A percentile compares a stretch with the other conserved stretches of the same genome.
Evolutionary conservation across 1,140 invertebrate genomes (phyloP).

Genomic region (Radopholus similis): DNA sequence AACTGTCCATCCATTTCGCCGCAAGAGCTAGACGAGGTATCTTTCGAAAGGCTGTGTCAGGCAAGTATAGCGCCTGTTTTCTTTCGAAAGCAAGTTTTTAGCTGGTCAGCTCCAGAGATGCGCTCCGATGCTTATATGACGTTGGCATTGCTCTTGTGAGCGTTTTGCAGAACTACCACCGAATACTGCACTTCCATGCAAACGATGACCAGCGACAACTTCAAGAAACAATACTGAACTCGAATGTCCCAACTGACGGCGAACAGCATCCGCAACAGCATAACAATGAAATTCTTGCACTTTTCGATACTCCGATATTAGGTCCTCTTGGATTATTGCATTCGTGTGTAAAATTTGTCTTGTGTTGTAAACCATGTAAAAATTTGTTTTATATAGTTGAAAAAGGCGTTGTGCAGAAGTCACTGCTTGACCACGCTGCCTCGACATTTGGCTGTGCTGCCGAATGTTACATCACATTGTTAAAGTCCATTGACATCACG

Average conservation of each 20-base stretch:
- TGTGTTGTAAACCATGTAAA: neutral
- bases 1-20: neutral
- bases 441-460: slow-evolving; percentile 39
- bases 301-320: slow-evolving; percentile 24
- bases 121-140: slow-evolving; percentile 30
- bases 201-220: slow-evolving; percentile 43
- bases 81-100: neutral
- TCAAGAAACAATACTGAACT: slow-evolving; percentile 9
- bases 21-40: slow-evolving; percentile 30
- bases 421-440: slow-evolving; percentile 25
- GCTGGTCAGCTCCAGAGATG: neutral
- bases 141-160: slow-evolving; percentile 45
- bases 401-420: slow-evolving; percentile 38
- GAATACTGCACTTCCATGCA: slow-evolving; percentile 43
- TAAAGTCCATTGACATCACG: slow-evolving; percentile 38
- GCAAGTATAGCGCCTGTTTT: slow-evolving; percentile 1
- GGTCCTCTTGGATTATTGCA: slow-evolving; percentile 10
- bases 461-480: slow-evolving; percentile 31
- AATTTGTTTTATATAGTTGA: slow-evolving; percentile 36
- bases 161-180: slow-evolving; percentile 42
- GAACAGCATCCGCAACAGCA: slow-evolving; percentile 12
- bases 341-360: neutral
- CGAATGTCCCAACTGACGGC: neutral
- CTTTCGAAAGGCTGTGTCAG: slow-evolving; percentile 45
- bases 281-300: neutral